These are phyloP conservation scores for Pelodiscus sinensis DNA, from an alignment of 2,113 vertebrate species.

Conservation along the genomic window DNA sequence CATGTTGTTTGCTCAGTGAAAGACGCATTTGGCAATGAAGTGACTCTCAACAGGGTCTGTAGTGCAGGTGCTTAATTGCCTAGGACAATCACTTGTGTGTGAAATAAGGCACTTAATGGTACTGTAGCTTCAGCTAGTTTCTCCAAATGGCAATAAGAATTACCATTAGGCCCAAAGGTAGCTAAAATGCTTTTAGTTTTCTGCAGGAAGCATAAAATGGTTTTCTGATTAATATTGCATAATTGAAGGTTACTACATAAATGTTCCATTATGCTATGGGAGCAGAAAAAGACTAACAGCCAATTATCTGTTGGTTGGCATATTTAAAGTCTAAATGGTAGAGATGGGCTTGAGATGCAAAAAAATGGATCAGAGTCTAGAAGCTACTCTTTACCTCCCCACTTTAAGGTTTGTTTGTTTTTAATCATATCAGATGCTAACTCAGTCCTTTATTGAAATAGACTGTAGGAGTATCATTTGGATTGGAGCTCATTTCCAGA, in stretches of 20 bases:
- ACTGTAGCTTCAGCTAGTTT: neutral
- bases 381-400: neutral
- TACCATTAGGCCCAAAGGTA: constrained; percentile 17
- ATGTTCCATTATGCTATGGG: neutral
- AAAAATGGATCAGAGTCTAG: rapidly evolving
- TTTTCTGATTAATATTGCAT: constrained; percentile 35
- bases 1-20: neutral
- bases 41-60: neutral
- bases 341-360: neutral
- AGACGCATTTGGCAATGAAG: neutral
- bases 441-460: neutral
- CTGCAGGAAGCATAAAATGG: neutral
- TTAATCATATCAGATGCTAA: neutral
- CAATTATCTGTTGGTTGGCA: neutral
- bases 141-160: constrained; percentile 30
- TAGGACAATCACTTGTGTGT: constrained; percentile 8
- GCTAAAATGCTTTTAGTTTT: constrained; percentile 5
- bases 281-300: neutral
- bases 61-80: constrained; percentile 37
- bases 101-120: constrained; percentile 11
- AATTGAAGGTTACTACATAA: neutral
- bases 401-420: neutral
- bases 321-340: neutral
- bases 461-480: neutral
- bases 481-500: neutral